Percentiles rank a stretch among this genome's conserved stretches.
phyloP scores from a whole-genome alignment of 2,113 vertebrate species.

The Oxygymnocypris stewartii region DNA sequence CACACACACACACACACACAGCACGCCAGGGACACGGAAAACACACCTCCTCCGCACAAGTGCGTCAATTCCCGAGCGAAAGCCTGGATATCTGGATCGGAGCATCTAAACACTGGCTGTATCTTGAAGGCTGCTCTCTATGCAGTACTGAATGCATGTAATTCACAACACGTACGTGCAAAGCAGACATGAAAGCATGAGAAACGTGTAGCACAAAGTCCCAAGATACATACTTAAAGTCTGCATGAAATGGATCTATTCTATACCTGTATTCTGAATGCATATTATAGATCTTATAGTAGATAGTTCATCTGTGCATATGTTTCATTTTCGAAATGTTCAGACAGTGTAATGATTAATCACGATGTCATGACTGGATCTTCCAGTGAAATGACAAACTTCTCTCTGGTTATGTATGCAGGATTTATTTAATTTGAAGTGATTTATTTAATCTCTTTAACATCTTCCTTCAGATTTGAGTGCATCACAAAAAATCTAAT shows the following conservation, averaged over 20 bases:
- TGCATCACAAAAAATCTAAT: too few relatives aligned
- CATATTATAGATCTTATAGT: background rate
- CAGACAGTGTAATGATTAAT: background rate
- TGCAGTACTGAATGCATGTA: background rate
- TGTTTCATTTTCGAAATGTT: background rate
- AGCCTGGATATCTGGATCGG: constrained; percentile 15
- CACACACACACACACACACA: constrained; percentile 5
- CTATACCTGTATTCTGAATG: background rate
- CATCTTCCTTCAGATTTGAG: too few relatives aligned
- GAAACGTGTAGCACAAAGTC: background rate
- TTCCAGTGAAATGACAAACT: too few relatives aligned
- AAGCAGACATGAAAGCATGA: background rate
- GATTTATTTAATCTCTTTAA: too few relatives aligned
- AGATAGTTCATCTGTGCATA: background rate
- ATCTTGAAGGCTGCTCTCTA: constrained; percentile 19
- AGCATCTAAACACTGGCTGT: constrained; percentile 42
- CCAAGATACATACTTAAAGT: background rate
- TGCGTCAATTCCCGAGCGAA: constrained; percentile 22
- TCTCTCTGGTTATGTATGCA: too few relatives aligned
- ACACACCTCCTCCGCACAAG: constrained; percentile 35
- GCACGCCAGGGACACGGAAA: constrained; percentile 18
- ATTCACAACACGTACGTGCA: background rate
- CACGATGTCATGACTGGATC: background rate
- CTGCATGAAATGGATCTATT: background rate
- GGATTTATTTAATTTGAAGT: too few relatives aligned